Conservation (phyloP, 1,140 invertebrate species). For the Ladona fulva region DNA sequence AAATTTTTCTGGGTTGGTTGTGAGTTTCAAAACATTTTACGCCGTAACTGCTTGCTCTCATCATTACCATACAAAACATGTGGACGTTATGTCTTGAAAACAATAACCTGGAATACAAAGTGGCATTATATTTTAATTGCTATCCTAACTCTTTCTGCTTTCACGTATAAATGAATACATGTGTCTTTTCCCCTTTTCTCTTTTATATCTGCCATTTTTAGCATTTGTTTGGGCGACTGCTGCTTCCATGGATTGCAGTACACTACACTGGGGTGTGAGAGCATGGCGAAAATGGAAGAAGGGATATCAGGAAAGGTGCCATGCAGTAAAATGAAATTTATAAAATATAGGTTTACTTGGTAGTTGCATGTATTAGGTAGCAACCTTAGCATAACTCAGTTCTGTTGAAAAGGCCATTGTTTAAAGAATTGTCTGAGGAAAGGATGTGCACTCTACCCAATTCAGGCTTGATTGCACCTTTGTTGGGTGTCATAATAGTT, state of each 20-base stretch:
- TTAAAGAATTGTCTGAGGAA: too few species aligned
- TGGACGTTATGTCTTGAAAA: not conserved
- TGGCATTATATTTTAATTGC: not conserved
- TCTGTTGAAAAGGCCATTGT: too few species aligned
- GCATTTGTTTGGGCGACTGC: not conserved
- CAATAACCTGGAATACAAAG: not conserved
- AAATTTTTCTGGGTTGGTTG: too few species aligned
- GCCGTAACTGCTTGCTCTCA: too few species aligned
- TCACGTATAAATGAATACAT: not conserved
- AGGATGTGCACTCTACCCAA: too few species aligned
- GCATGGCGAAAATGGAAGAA: conserved; percentile 3
- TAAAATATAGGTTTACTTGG: not conserved
- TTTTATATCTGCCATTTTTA: conserved; percentile 10
- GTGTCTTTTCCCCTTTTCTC: conserved; percentile 1
- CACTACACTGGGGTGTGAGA: not conserved
- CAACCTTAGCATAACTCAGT: not conserved
- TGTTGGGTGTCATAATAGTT: too few species aligned
- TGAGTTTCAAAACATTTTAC: too few species aligned
- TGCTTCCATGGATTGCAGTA: not conserved
- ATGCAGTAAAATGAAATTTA: not conserved
- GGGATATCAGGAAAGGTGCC: not conserved
- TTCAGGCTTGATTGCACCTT: too few species aligned
- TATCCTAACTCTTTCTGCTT: not conserved
- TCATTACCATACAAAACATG: not conserved
- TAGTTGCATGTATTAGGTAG: conserved; percentile 4